phyloP scores from a whole-genome alignment of 2,797 vertebrate species.

The Epinephelus awoara region DNA sequence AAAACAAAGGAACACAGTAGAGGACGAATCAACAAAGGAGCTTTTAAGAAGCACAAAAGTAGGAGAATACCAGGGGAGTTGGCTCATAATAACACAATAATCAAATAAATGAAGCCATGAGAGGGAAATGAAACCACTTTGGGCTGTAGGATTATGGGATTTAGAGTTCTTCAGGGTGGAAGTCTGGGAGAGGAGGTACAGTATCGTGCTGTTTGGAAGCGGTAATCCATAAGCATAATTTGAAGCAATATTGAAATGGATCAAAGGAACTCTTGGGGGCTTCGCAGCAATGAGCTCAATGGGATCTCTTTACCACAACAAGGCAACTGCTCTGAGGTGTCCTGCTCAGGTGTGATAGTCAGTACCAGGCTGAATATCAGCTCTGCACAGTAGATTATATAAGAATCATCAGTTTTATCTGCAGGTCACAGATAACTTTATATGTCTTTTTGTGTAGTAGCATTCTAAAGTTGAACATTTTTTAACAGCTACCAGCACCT shows the following conservation, averaged over 20 bases:
- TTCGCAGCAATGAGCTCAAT: conserved; percentile 31
- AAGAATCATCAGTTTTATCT: neutral
- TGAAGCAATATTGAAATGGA: conserved; percentile 60
- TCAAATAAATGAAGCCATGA: conserved; percentile 59
- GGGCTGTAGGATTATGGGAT: conserved; percentile 74
- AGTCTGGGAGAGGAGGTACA: conserved; percentile 53
- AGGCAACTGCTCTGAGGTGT: conserved; percentile 24
- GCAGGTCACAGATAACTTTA: neutral
- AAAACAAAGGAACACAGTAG: conserved; percentile 82
- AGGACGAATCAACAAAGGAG: conserved; percentile 73
- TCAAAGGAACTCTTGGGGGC: conserved; percentile 29
- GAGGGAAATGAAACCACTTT: conserved; percentile 60
- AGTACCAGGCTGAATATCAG: conserved; percentile 3
- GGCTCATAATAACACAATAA: conserved; percentile 55
- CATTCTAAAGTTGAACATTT: neutral
- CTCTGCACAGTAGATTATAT: neutral
- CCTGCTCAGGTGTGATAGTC: conserved; percentile 9
- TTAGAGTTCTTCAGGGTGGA: conserved; percentile 68
- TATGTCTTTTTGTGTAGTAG: neutral
- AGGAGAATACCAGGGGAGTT: conserved; percentile 47
- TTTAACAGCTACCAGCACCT: neutral
- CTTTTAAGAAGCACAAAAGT: conserved; percentile 59
- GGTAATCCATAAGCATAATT: conserved; percentile 59
- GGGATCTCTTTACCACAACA: conserved; percentile 3
- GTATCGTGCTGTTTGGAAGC: conserved; percentile 37